Base-by-base conservation (phyloP, 2,888 invertebrate species). In the Argyra leucocephala region DNA sequence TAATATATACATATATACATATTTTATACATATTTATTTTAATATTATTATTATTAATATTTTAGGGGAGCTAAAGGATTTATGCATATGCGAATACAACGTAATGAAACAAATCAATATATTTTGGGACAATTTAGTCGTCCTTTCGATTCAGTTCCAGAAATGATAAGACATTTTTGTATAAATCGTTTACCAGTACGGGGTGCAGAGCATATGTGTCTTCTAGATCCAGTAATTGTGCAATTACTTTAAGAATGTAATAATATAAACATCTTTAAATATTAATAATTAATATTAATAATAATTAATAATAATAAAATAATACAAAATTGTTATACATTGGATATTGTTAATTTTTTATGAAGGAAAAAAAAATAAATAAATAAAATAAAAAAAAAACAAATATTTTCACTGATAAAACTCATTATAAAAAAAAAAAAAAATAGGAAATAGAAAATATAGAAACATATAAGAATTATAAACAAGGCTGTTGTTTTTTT, bases 71-170 rank as follows among this genome's bases (percentile, higher is more conserved):
- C 93, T 64, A 86, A 92, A 75, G 95, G 96, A 63, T 96, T 94
- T 75, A 96, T 97, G 92, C 96, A 97, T 79, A 94, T 97, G 91
- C 87, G 95, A 72, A 96, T 97, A 69, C 91, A 92, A 77, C 88
- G 88, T 72, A 86, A 87, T 74, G 86, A 86, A 65, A 82, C 85
- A 18, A 91, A 91, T 67, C 88, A 90, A 66, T 96, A 89, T 78
- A 93, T 95, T 64, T 81, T 97, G 72, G 96, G 96, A 6, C 91
- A 92, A 75, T 96, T 95, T 76, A 91, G 93, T 75, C 92, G 93
- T 70, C 93, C 94, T 24, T 97, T 96, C 77, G 86, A 88, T 62
- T 90, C 88, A 64, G 94, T 97, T 70, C 95, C 96, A n/a, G 91
- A 93, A 74, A 91, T 97, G 87, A 92, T 97, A 76, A 86, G 90